Base-by-base conservation (phyloP, 2,113 vertebrate species). In the Cariama cristata region DNA sequence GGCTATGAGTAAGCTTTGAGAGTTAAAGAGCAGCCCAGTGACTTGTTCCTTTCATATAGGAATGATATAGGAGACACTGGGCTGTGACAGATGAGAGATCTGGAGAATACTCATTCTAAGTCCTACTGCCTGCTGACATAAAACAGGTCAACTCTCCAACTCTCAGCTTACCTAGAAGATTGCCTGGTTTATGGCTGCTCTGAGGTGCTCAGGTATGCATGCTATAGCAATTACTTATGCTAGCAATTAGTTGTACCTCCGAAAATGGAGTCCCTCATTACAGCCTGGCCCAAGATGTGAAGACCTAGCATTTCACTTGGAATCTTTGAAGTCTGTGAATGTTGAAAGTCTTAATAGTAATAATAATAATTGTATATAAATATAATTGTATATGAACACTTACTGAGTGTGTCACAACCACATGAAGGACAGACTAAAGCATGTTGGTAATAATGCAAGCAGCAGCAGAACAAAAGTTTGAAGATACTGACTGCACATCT, bases 321-420 rank as follows among this genome's bases (percentile, higher is more conserved):
- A 60, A 87, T 52, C 77, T 97, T 75, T 95, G 90, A 97, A 93
- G 89, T 75, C 69, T 72, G 12, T 72, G n/a, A 35, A 33, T 79
- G 77, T n/a, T 68, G 56, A 42, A 94, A 91, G 63, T n/a, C 19
- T 71, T 71, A 62, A 52, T 59, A 88, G 33, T 53, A 84, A 6
- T 60, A 42, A 8, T 45, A 80, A 28, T 50, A 52, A 66, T 58
- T 32, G 79, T 13, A 26, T n/a, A 47, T 58, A 88, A 92, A 67
- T n/a, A 84, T 38, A 38, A 38, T 38, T 38, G 38, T 38, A 38
- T 17, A 18, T 15, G 59, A 90, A 79, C 76, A 68, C 38, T 91
- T 93, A 27, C 40, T 3, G 2, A 52, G 27, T 72, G 50, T 59
- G 73, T 96, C 92, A 93, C 49, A 85, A 30, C 87, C 90, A 93